A percentile compares a stretch with the other conserved stretches of the same genome.
Evolutionary conservation across 1,140 invertebrate species (phyloP).

Genomic region (Linepithema humile): DNA sequence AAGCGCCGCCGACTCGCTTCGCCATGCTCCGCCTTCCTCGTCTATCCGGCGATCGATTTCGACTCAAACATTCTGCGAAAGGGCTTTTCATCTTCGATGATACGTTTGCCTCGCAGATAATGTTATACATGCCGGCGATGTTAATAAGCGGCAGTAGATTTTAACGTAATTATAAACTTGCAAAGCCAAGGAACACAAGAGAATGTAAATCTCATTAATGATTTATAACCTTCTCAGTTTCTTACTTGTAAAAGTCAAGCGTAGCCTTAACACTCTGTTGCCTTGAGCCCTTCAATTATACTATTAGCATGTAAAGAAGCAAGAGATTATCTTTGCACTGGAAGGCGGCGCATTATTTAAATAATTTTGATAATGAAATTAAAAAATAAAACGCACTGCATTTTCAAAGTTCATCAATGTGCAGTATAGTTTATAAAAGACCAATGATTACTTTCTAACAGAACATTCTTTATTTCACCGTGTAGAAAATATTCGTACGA

Average conservation of each 20-base stretch:
- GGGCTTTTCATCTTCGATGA: background rate
- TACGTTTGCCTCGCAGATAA: background rate
- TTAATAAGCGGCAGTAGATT: background rate
- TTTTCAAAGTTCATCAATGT: no score
- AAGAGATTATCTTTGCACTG: background rate
- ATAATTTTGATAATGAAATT: background rate
- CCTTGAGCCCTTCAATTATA: background rate
- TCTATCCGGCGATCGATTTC: constrained; percentile 37
- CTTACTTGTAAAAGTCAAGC: background rate
- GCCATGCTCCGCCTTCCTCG: background rate
- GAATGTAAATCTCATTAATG: background rate
- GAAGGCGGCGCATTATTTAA: background rate
- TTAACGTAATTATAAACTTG: background rate
- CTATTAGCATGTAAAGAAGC: background rate
- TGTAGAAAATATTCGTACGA: no score
- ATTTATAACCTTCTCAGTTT: background rate
- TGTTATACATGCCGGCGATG: background rate
- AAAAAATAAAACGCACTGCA: no score
- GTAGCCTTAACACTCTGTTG: background rate
- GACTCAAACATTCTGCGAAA: background rate
- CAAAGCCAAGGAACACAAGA: background rate
- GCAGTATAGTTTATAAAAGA: no score
- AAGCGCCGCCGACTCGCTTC: constrained; percentile 18
- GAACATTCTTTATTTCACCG: background rate
- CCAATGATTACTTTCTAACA: no score